Conservation (phyloP, 2,797 vertebrate species). For the Tokudaia tokunoshimensis region DNA sequence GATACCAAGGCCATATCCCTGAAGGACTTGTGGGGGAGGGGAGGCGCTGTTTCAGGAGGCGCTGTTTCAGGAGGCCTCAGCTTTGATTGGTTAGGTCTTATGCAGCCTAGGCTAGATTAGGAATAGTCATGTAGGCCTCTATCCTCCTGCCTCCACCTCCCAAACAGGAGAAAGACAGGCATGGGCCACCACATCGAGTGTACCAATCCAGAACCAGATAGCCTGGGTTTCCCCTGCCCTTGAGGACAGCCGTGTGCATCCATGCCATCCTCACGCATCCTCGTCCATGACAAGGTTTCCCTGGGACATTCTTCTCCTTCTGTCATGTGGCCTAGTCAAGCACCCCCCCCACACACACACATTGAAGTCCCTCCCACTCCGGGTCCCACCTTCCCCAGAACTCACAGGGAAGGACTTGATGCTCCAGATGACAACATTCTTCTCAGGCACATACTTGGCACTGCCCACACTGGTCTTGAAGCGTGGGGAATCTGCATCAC, state of each 20-base stretch:
- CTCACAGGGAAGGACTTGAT: conserved; percentile 97
- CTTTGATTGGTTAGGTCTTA: background rate
- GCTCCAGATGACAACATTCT: conserved; percentile 95
- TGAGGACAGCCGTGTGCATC: background rate
- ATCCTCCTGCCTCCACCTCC: background rate
- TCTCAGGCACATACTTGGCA: conserved; percentile 95
- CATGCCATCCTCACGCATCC: background rate
- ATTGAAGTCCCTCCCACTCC: no score
- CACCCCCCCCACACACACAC: no score
- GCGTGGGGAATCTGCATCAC: conserved; percentile 96
- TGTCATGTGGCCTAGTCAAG: accelerated
- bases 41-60: background rate
- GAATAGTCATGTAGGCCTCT: background rate
- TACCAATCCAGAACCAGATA: background rate
- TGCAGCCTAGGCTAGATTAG: background rate
- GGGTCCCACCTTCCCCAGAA: background rate
- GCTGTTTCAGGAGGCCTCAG: background rate
- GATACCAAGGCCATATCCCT: background rate
- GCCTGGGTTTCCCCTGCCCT: background rate
- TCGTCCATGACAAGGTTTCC: background rate
- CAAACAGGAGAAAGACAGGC: background rate
- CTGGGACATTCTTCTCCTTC: no score
- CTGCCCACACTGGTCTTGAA: conserved; percentile 96
- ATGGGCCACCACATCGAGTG: background rate
- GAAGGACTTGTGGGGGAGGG: background rate